These are phyloP conservation scores for Epicampocera succincta DNA, from an alignment of 2,888 invertebrate genomes.

Conservation along the genomic window DNA sequence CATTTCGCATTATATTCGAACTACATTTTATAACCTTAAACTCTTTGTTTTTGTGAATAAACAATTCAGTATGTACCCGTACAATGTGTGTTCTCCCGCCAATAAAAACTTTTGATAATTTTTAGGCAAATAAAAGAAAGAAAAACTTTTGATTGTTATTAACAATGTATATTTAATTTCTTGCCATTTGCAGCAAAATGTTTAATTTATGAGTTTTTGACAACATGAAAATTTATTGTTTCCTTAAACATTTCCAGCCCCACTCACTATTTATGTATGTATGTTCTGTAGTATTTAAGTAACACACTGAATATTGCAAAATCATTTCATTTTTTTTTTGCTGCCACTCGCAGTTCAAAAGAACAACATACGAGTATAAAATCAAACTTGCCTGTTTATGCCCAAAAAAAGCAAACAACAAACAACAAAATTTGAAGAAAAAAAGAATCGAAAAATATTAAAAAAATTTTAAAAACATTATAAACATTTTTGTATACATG, in stretches of 20 bases:
- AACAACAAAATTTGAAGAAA: slow-evolving; percentile 25
- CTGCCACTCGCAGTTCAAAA: background rate
- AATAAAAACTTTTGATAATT: background rate
- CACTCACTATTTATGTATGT: background rate
- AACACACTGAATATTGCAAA: slow-evolving; percentile 67
- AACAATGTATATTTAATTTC: slow-evolving; percentile 21
- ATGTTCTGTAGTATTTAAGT: background rate
- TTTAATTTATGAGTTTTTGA: slow-evolving; percentile 73
- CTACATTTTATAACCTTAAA: too few relatives aligned
- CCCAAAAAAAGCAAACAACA: slow-evolving; percentile 33
- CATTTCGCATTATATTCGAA: too few relatives aligned
- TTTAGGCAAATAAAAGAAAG: background rate
- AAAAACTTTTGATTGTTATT: background rate
- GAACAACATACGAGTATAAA: slow-evolving; percentile 34
- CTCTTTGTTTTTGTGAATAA: too few relatives aligned
- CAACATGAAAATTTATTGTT: slow-evolving; percentile 69
- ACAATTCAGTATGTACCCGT: background rate
- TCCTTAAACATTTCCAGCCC: slow-evolving; percentile 46
- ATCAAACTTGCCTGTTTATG: slow-evolving; percentile 51
- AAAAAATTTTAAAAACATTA: slow-evolving; percentile 35
- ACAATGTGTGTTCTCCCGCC: background rate
- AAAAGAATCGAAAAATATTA: slow-evolving; percentile 38
- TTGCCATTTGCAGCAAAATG: slow-evolving; percentile 68
- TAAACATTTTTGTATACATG: slow-evolving; percentile 60
- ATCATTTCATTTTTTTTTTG: slow-evolving; percentile 3